phyloP scores from a whole-genome alignment of 1,140 invertebrate genomes.

The Eubasilissa regina region DNA sequence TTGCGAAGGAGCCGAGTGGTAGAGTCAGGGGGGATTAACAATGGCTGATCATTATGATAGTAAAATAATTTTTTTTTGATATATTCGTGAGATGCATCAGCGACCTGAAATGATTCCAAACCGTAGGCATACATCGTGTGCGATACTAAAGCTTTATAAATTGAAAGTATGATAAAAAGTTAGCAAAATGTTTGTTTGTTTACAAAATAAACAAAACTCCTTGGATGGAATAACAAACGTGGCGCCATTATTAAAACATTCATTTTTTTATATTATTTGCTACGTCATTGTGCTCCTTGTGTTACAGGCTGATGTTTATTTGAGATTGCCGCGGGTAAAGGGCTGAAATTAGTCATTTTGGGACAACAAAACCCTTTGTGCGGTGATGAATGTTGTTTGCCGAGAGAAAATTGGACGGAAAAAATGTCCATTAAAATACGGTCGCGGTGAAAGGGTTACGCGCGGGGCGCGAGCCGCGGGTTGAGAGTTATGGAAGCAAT shows the following conservation, averaged over 20 bases:
- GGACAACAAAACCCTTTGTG: conserved; percentile 36
- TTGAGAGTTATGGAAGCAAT: neutral
- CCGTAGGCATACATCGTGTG: no score
- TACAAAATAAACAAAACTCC: no score
- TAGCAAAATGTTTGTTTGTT: no score
- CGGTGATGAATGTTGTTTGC: conserved; percentile 43
- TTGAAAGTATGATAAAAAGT: no score
- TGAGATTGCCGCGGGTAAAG: conserved; percentile 34
- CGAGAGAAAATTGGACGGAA: conserved; percentile 39
- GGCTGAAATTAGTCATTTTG: conserved; percentile 41
- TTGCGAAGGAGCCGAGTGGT: no score
- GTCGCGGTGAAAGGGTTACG: neutral
- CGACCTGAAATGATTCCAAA: no score
- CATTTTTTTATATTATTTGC: conserved; percentile 19
- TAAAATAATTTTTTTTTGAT: no score
- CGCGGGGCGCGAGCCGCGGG: neutral
- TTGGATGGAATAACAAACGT: no score
- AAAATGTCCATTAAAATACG: conserved; percentile 15
- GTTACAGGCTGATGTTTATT: conserved; percentile 30
- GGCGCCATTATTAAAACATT: conserved; percentile 6
- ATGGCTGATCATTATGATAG: no score
- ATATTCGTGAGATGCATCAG: no score
- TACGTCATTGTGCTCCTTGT: conserved; percentile 16
- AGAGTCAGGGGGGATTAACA: no score
- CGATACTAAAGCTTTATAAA: no score